Percentiles rank a stretch among this genome's conserved stretches.
These are phyloP conservation scores for Petrophora chlorosata DNA, from an alignment of 2,888 invertebrate species.

Conservation along the genomic window DNA sequence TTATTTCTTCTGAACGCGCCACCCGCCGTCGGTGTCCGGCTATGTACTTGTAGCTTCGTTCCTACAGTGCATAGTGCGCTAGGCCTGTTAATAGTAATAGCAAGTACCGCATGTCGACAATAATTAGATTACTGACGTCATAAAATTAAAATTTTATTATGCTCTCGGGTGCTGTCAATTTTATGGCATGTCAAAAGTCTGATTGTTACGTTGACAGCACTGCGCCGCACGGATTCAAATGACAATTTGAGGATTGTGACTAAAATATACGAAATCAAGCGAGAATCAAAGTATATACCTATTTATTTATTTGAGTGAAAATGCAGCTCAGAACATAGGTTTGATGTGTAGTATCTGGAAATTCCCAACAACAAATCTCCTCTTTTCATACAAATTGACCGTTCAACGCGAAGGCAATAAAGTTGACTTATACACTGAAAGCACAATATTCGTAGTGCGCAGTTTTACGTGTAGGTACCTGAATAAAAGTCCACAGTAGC, in stretches of 20 bases:
- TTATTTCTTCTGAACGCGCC: no score
- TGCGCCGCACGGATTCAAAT: neutral
- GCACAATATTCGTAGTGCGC: neutral
- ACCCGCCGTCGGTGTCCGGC: no score
- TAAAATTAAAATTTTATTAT: neutral
- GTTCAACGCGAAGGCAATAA: neutral
- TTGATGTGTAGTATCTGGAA: no score
- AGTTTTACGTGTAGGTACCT: neutral
- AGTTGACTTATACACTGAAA: neutral
- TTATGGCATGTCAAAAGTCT: neutral
- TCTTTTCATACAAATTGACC: neutral
- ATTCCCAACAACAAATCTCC: neutral
- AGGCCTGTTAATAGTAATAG: no score
- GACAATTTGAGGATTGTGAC: neutral
- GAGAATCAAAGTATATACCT: no score
- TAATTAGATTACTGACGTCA: neutral
- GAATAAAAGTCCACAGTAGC: conserved; percentile 11
- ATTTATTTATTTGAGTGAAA: no score
- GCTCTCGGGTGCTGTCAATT: conserved; percentile 7
- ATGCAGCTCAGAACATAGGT: no score
- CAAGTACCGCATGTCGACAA: no score
- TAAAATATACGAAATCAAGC: no score
- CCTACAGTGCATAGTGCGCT: no score
- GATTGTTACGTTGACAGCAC: neutral
- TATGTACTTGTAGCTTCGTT: no score